A percentile compares a stretch with the other conserved stretches of the same genome.
phyloP scores from a whole-genome alignment of 1,140 invertebrate species.

The Drosophila insularis region DNA sequence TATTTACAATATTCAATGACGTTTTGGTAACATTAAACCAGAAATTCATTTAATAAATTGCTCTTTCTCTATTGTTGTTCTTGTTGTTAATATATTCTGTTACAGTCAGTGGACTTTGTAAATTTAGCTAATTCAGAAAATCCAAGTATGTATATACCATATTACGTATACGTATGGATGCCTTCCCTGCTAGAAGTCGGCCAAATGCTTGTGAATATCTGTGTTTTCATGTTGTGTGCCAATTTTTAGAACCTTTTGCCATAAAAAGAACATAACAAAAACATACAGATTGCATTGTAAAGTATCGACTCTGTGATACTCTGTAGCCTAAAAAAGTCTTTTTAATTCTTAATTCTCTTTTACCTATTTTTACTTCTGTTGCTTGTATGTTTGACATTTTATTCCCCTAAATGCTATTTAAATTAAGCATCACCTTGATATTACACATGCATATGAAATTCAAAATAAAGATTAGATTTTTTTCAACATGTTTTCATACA shows the following conservation, averaged over 20 bases:
- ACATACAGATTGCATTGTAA: not conserved
- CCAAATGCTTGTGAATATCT: not conserved
- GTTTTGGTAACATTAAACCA: constrained; percentile 60
- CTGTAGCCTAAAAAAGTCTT: not conserved
- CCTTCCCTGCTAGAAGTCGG: not conserved
- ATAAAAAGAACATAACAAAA: not conserved
- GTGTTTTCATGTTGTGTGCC: constrained; percentile 7
- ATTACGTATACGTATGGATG: not conserved
- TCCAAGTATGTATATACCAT: not conserved
- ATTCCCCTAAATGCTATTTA: no score
- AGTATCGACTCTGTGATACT: not conserved
- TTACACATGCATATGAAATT: no score
- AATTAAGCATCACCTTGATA: no score
- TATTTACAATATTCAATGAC: constrained; percentile 27
- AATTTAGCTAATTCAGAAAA: not conserved
- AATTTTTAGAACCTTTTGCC: not conserved
- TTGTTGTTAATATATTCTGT: constrained; percentile 16
- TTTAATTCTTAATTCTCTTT: no score
- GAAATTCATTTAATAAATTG: constrained; percentile 61
- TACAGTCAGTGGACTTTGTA: constrained; percentile 13
- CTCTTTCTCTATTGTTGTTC: constrained; percentile 1
- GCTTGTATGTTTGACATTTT: no score
- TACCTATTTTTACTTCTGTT: no score
- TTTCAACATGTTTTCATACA: not conserved
- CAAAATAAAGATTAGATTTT: no score